phyloP scores from a whole-genome alignment of 2,888 invertebrate genomes.

The Micropterix aruncella region DNA sequence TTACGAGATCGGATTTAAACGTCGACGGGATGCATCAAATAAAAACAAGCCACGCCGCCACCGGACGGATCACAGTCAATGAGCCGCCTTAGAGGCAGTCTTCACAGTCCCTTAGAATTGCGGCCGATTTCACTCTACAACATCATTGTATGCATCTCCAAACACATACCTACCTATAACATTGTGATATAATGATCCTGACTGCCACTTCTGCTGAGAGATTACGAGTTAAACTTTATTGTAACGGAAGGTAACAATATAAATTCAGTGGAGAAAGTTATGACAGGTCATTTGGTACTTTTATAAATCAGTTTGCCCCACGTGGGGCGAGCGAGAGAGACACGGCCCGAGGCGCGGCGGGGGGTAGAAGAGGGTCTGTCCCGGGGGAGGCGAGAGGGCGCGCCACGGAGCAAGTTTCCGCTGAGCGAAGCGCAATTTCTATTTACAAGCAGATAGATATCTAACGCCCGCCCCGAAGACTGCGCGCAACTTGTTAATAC shows the following conservation, averaged over 20 bases:
- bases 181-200: too few species aligned
- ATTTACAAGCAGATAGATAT: not conserved
- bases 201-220: not conserved
- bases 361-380: not conserved
- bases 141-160: too few species aligned
- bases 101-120: too few species aligned
- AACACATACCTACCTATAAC: too few species aligned
- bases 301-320: not conserved
- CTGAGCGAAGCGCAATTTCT: not conserved
- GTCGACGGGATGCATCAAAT: too few species aligned
- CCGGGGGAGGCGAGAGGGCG: not conserved
- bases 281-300: not conserved
- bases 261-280: not conserved
- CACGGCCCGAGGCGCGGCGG: not conserved
- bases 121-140: too few species aligned
- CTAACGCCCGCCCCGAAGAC: not conserved
- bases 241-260: not conserved
- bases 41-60: too few species aligned
- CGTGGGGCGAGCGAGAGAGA: not conserved
- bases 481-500: not conserved
- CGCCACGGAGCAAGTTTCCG: not conserved
- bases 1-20: too few species aligned
- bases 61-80: too few species aligned
- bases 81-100: too few species aligned
- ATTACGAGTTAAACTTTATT: not conserved